A percentile compares a stretch with the other conserved stretches of the same genome.
These are phyloP conservation scores for Macropis europaea DNA, from an alignment of 2,888 invertebrate species.

Conservation along the genomic window DNA sequence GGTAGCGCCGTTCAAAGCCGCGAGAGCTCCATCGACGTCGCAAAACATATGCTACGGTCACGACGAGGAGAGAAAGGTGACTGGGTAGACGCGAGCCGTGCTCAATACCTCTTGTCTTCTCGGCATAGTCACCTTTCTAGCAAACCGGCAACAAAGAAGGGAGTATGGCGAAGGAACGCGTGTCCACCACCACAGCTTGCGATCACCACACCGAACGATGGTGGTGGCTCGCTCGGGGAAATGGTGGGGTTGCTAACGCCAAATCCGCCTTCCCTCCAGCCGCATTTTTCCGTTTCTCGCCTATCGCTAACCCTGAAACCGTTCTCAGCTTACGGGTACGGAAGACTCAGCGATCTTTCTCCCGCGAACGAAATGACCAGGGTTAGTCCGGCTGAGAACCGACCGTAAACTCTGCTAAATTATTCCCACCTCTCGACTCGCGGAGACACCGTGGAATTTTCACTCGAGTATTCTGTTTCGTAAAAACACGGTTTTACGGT, in stretches of 20 bases:
- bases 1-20: constrained; percentile 59
- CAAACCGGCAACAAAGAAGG: constrained; percentile 70
- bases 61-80: constrained; percentile 79
- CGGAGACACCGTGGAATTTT: background rate
- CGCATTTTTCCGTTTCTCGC: constrained; percentile 25
- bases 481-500: background rate
- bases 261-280: constrained; percentile 45
- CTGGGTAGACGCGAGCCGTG: constrained; percentile 73
- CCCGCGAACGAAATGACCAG: constrained; percentile 1
- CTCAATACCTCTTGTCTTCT: constrained; percentile 76
- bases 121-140: constrained; percentile 78
- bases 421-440: background rate
- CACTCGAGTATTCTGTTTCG: background rate
- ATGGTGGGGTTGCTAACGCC: constrained; percentile 21
- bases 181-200: constrained; percentile 54
- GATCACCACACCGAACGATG: constrained; percentile 19
- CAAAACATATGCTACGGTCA: constrained; percentile 78
- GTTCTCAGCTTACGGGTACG: constrained; percentile 37
- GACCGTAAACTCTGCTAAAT: background rate
- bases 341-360: background rate
- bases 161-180: constrained; percentile 55
- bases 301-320: constrained; percentile 55
- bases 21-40: constrained; percentile 68
- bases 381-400: constrained; percentile 8
- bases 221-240: constrained; percentile 24